A percentile compares a stretch with the other conserved stretches of the same genome.
phyloP scores from a whole-genome alignment of 2,888 invertebrate genomes.

The Craniophora ligustri region DNA sequence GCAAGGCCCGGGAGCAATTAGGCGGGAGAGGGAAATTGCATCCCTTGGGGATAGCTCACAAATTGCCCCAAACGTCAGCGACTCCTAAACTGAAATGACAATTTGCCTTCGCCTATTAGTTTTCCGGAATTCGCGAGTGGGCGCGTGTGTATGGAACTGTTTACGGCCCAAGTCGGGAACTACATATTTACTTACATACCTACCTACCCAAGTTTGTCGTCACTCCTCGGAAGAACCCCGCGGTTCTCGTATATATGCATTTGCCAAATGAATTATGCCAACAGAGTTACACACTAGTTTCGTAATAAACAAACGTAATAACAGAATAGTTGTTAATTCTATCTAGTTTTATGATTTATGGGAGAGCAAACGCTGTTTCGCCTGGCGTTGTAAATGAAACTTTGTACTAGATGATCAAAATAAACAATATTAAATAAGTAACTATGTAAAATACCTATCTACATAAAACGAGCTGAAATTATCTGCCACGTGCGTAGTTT shows the following conservation, averaged over 20 bases:
- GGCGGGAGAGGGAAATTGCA: slow-evolving; percentile 81
- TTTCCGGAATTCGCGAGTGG: slow-evolving; percentile 42
- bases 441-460: background rate
- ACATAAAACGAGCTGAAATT: background rate
- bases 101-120: slow-evolving; percentile 69
- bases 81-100: slow-evolving; percentile 72
- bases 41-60: slow-evolving; percentile 80
- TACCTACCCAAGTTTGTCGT: slow-evolving; percentile 13
- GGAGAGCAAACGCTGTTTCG: background rate
- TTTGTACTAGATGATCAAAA: background rate
- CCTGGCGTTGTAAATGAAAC: background rate
- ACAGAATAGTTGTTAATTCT: slow-evolving; percentile 17
- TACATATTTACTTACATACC: slow-evolving; percentile 25
- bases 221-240: slow-evolving; percentile 18
- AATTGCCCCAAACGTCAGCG: slow-evolving; percentile 80
- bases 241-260: slow-evolving; percentile 14
- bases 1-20: slow-evolving; percentile 77
- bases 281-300: slow-evolving; percentile 25
- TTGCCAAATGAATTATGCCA: slow-evolving; percentile 24
- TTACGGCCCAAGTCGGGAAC: slow-evolving; percentile 19
- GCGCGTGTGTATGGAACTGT: slow-evolving; percentile 23
- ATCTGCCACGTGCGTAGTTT: background rate
- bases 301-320: slow-evolving; percentile 22
- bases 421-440: no score
- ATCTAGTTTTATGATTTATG: slow-evolving; percentile 20